Evolutionary conservation across 2,797 vertebrate genomes (phyloP), one percentile per base, ranked within the genome.

Genomic region (Chelon auratus): DNA sequence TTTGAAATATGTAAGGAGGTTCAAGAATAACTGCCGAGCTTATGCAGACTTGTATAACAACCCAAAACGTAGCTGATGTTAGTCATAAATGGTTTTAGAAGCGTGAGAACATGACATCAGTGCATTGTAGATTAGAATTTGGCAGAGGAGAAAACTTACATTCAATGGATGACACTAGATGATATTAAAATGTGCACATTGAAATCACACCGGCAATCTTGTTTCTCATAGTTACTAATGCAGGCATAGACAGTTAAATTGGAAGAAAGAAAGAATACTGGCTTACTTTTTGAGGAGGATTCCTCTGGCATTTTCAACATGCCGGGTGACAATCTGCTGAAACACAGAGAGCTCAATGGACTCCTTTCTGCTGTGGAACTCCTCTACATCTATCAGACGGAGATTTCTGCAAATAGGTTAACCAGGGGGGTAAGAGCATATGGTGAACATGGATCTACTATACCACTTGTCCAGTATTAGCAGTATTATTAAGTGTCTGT

Each of bases 331-430:
- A 43, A 94, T 88, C 42, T 89, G 89, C 84, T 95, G 93, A 88
- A 98, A 97, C 57, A 63, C 75, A 0, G 89, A 88, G 2, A 98
- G 92, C 66, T 97, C 96, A 85, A 96, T 90, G 24, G 96, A 93
- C 60, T 95, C 92, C 17, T 87, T 70, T 76, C 93, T 93, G 61
- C 17, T 81, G 58, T 91, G 93, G 88, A 97, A 96, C 72, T 94
- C 90, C 63, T 92, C 83, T 20, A 93, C 85, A 45, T 96, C 90
- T 54, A 98, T 68, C 78, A 98, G 93, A 56, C 95, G 94, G 50
- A 97, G 77, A 57, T 94, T 83, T 83, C 97, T 98, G 91, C 54
- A 92, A 79, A 13, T 5, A 75, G 39, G 22, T 64, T 7, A 78
- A 30, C n/a, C 2, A 39, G n/a, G 3, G 59, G 22, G 6, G 17